These are phyloP conservation scores for Enteromius radiatus DNA, from an alignment of 2,797 vertebrate genomes.

Conservation along the genomic window DNA sequence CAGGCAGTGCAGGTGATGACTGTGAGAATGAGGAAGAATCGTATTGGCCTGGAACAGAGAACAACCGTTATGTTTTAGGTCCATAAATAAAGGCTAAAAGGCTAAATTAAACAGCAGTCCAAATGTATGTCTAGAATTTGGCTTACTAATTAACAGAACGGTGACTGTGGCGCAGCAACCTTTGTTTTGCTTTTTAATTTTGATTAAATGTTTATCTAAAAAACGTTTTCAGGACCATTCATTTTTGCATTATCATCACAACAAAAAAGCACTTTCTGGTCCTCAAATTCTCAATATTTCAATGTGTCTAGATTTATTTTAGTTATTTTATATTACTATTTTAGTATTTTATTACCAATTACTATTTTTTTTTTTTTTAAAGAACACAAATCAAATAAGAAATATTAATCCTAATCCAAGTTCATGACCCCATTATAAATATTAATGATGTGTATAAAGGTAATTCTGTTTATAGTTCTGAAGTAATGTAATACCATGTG, in stretches of 20 bases:
- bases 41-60: constrained; percentile 80
- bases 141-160: neutral
- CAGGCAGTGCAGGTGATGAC: constrained; percentile 88
- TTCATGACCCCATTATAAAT: neutral
- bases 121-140: neutral
- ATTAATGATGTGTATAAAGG: neutral
- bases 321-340: too few relatives aligned
- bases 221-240: neutral
- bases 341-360: too few relatives aligned
- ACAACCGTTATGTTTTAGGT: neutral
- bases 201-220: neutral
- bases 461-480: neutral
- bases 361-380: too few relatives aligned
- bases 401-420: neutral
- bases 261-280: neutral
- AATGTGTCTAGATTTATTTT: neutral
- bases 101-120: neutral
- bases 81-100: neutral
- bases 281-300: neutral
- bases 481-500: constrained; percentile 80
- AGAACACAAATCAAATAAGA: too few relatives aligned
- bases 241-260: neutral
- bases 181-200: neutral
- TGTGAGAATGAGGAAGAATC: constrained; percentile 89
- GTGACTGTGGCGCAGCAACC: neutral